Percentiles rank a stretch among this genome's conserved stretches.
Evolutionary conservation across 2,113 vertebrate species (phyloP).

Genomic region (Sebastes fasciatus): DNA sequence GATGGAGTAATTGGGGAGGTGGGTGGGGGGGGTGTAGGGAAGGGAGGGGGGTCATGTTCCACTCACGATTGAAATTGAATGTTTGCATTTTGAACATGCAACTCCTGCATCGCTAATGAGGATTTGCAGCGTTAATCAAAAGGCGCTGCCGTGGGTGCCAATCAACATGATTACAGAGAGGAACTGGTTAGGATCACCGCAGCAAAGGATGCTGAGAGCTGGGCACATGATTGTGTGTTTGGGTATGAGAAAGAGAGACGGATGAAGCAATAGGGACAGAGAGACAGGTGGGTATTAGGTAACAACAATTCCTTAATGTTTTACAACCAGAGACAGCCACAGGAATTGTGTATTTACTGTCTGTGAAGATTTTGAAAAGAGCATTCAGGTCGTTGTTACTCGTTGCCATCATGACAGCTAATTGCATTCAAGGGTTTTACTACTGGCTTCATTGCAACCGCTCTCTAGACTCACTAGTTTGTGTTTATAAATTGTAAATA

Average conservation of each 20-base stretch:
- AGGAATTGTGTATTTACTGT: background rate
- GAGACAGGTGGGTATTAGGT: background rate
- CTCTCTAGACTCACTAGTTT: too few relatives aligned
- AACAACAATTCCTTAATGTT: background rate
- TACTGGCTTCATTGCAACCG: background rate
- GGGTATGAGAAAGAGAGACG: too few relatives aligned
- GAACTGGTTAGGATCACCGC: slow-evolving; percentile 27
- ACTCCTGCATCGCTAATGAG: slow-evolving; percentile 57
- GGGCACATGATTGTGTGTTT: background rate
- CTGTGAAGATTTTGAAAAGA: background rate
- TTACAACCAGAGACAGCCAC: too few relatives aligned
- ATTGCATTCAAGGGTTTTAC: background rate
- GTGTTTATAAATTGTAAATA: too few relatives aligned
- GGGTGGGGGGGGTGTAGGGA: background rate
- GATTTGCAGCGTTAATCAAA: slow-evolving; percentile 61
- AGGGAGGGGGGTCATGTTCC: slow-evolving; percentile 12
- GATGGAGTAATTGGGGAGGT: slow-evolving; percentile 38
- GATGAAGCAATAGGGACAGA: background rate
- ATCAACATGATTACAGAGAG: slow-evolving; percentile 61
- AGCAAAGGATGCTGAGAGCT: slow-evolving; percentile 47
- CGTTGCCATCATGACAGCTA: background rate
- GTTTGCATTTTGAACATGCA: slow-evolving; percentile 19
- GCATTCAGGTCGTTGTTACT: background rate
- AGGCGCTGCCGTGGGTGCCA: slow-evolving; percentile 51
- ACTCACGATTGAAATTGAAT: slow-evolving; percentile 45